A percentile compares a stretch with the other conserved stretches of the same genome.
Evolutionary conservation across 1,140 invertebrate species (phyloP).

Genomic region (Laodelphax striatellus): DNA sequence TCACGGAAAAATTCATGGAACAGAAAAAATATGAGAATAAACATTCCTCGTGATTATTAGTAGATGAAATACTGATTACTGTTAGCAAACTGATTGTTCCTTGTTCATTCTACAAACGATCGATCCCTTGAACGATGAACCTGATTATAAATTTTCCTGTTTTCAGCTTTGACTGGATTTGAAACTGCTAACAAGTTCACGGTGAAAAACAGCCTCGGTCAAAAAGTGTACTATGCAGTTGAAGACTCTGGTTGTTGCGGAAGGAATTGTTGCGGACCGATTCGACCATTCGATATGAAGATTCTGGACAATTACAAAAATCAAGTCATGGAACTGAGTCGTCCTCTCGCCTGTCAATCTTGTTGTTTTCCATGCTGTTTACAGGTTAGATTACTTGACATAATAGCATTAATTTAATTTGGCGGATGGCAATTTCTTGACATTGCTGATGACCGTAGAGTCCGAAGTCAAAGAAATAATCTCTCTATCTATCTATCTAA

Average conservation of each 20-base stretch:
- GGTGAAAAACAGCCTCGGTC: slow-evolving; percentile 60
- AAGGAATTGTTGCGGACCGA: slow-evolving; percentile 62
- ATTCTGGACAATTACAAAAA: slow-evolving; percentile 65
- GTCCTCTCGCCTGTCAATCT: slow-evolving; percentile 61
- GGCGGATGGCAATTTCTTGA: too few relatives aligned
- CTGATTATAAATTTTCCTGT: slow-evolving; percentile 1
- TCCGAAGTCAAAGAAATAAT: too few relatives aligned
- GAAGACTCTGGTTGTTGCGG: slow-evolving; percentile 74
- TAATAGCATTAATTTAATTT: too few relatives aligned
- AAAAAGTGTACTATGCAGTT: slow-evolving; percentile 71
- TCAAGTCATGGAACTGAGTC: slow-evolving; percentile 57
- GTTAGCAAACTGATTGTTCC: too few relatives aligned
- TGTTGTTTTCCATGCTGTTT: slow-evolving; percentile 78
- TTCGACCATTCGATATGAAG: slow-evolving; percentile 74
- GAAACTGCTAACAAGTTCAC: slow-evolving; percentile 85
- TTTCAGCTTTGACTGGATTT: slow-evolving; percentile 63
- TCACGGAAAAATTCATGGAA: too few relatives aligned
- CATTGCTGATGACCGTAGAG: too few relatives aligned
- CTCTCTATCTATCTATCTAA: too few relatives aligned
- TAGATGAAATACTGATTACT: too few relatives aligned
- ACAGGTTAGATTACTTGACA: slow-evolving; percentile 42
- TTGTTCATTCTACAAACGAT: too few relatives aligned
- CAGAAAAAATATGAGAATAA: too few relatives aligned
- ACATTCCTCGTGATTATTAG: too few relatives aligned
- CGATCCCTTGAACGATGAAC: too few relatives aligned